Percentiles rank a stretch among this genome's conserved stretches.
These are phyloP conservation scores for Saxicola maurus DNA, from an alignment of 2,797 vertebrate species.

Conservation along the genomic window DNA sequence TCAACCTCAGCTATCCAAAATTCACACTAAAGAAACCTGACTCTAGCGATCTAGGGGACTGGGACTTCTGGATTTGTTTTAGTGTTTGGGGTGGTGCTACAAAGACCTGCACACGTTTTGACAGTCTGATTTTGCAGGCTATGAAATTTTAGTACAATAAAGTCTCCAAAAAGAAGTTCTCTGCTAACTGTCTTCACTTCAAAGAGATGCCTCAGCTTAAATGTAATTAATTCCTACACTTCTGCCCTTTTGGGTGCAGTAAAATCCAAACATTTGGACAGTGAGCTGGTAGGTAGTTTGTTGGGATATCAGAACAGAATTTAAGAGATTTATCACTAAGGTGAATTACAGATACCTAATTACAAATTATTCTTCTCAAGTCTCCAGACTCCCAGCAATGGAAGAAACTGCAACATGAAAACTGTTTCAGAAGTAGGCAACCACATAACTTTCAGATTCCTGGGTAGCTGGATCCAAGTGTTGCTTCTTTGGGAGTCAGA, in stretches of 20 bases:
- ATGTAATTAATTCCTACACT: background rate
- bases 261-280: background rate
- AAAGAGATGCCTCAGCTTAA: background rate
- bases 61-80: background rate
- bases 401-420: background rate
- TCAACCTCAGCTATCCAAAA: background rate
- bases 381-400: background rate
- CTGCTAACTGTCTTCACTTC: background rate
- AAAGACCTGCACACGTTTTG: rapidly evolving
- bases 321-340: background rate
- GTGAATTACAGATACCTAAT: background rate
- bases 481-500: background rate
- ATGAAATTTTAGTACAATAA: background rate
- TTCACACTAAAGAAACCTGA: background rate
- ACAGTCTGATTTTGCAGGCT: background rate
- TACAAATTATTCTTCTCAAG: background rate
- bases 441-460: background rate
- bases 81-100: background rate
- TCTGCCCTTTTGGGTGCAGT: background rate
- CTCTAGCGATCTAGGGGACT: background rate
- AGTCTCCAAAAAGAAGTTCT: background rate
- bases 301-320: background rate
- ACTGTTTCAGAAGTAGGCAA: background rate
- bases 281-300: background rate
- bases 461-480: background rate